phyloP scores from a whole-genome alignment of 2,888 invertebrate species.

The Drosophila prolongata region DNA sequence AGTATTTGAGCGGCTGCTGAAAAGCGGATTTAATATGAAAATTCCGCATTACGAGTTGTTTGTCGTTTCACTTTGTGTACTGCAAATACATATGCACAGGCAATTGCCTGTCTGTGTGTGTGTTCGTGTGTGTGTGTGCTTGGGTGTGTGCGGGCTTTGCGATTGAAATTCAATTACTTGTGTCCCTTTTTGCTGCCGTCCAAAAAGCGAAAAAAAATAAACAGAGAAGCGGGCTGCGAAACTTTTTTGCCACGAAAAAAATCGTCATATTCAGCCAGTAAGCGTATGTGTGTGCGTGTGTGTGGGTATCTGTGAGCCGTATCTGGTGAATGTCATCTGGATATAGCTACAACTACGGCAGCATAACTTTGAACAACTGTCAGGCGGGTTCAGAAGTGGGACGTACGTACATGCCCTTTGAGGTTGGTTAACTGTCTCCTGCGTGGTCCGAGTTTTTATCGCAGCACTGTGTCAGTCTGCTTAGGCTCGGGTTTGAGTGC shows the following conservation, averaged over 20 bases:
- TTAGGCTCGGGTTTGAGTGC: conserved; percentile 3
- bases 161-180: conserved; percentile 81
- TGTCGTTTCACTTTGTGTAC: conserved; percentile 71
- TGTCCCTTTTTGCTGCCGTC: conserved; percentile 70
- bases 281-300: conserved; percentile 4
- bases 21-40: conserved; percentile 81
- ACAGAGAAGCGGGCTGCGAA: conserved; percentile 42
- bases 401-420: conserved; percentile 38
- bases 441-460: conserved; percentile 59
- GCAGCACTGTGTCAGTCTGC: conserved; percentile 29
- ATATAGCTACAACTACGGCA: conserved; percentile 47
- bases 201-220: conserved; percentile 47
- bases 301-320: conserved; percentile 61
- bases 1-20: conserved; percentile 57
- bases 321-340: conserved; percentile 81
- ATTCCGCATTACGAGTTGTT: conserved; percentile 79
- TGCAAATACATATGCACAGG: conserved; percentile 35
- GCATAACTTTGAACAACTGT: conserved; percentile 67
- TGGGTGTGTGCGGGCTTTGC: conserved; percentile 57
- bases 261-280: conserved; percentile 31
- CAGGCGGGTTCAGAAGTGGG: conserved; percentile 27
- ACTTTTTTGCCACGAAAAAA: conserved; percentile 51
- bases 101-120: conserved; percentile 26
- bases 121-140: conserved; percentile 16
- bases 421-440: conserved; percentile 69